Conservation (phyloP, 2,888 invertebrate genomes). For the Eudasyphora cyanicolor region DNA sequence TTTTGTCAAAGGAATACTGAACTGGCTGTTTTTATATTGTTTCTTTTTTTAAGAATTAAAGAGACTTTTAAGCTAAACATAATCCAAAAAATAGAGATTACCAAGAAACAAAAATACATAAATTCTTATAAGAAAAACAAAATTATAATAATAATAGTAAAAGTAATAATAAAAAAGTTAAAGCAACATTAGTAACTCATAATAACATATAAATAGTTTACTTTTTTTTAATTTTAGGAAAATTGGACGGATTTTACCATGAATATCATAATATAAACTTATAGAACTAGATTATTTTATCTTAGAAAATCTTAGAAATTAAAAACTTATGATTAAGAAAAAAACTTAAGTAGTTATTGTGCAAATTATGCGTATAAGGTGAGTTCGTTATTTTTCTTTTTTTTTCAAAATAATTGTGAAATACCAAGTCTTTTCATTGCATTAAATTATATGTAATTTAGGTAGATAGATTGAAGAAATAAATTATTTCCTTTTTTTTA, state of each 20-base stretch:
- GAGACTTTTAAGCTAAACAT: too few species aligned
- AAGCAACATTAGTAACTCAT: background rate
- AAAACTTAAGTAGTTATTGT: slow-evolving; percentile 57
- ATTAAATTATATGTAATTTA: background rate
- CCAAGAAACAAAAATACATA: too few species aligned
- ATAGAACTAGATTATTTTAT: background rate
- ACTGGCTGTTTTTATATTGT: slow-evolving; percentile 38
- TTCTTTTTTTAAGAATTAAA: too few species aligned
- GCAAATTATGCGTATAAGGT: slow-evolving; percentile 55
- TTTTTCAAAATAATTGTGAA: slow-evolving; percentile 27
- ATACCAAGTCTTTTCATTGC: slow-evolving; percentile 54
- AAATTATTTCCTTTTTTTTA: slow-evolving; percentile 19
- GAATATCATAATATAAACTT: slow-evolving; percentile 29
- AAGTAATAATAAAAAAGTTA: too few species aligned
- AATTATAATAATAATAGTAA: too few species aligned
- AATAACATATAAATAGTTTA: background rate
- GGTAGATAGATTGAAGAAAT: background rate
- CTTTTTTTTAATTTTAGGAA: slow-evolving; percentile 39
- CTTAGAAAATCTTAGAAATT: background rate
- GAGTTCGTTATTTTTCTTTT: slow-evolving; percentile 30
- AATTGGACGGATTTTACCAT: slow-evolving; percentile 63
- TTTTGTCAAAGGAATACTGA: slow-evolving; percentile 30
- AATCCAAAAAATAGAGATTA: too few species aligned
- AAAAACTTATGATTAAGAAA: background rate
- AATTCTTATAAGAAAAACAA: too few species aligned